Evolutionary conservation across 2,797 vertebrate species (phyloP).

Genomic region (Parauchenoglanis punctatus): DNA sequence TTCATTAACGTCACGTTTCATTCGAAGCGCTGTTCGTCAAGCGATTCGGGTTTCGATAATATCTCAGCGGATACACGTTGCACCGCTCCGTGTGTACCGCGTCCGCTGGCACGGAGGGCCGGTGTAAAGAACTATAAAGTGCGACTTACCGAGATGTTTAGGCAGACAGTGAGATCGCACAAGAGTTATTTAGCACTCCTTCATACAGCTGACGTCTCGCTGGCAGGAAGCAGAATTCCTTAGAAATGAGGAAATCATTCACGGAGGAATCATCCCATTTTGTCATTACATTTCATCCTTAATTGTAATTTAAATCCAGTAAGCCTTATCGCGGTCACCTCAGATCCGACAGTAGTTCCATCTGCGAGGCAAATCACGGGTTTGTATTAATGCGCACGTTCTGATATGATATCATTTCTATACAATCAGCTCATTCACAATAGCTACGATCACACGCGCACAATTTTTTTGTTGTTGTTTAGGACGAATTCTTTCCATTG

Average conservation of each 20-base stretch:
- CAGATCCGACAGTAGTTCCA: background rate
- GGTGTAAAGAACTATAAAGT: conserved; percentile 54
- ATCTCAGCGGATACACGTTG: background rate
- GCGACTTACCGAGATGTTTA: conserved; percentile 63
- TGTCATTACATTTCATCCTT: background rate
- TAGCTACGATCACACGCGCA: no score
- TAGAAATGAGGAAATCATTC: conserved; percentile 65
- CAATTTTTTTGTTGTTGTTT: no score
- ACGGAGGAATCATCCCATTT: background rate
- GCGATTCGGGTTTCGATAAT: background rate
- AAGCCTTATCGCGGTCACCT: background rate
- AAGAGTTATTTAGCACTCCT: conserved; percentile 67
- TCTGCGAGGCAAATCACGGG: background rate
- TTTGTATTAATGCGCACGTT: background rate
- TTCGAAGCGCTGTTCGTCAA: background rate
- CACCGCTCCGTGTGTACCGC: background rate
- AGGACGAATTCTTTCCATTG: no score
- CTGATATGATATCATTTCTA: background rate
- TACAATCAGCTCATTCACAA: background rate
- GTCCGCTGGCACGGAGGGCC: background rate
- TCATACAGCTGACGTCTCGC: conserved; percentile 67
- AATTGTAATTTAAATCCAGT: background rate
- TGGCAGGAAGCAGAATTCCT: conserved; percentile 72
- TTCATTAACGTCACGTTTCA: conserved; percentile 1
- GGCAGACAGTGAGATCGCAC: conserved; percentile 57